These are phyloP conservation scores for Diabrotica virgifera DNA, from an alignment of 1,140 invertebrate genomes.

Conservation along the genomic window DNA sequence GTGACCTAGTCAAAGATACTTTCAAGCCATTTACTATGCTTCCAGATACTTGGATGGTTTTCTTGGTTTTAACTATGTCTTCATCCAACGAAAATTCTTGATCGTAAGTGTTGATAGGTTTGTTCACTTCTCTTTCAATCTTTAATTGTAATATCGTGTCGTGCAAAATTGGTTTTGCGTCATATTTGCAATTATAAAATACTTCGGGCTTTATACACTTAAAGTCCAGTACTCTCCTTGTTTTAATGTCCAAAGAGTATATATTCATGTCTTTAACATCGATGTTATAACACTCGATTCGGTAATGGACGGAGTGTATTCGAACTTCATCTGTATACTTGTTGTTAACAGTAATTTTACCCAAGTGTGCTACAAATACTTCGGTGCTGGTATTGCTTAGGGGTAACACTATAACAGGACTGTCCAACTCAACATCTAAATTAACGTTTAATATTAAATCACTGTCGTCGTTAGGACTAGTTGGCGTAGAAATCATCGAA, in stretches of 20 bases:
- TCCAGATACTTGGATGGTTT: slow-evolving; percentile 62
- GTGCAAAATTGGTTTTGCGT: slow-evolving; percentile 71
- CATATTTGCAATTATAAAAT: slow-evolving; percentile 65
- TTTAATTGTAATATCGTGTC: slow-evolving; percentile 76
- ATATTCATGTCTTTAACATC: slow-evolving; percentile 85
- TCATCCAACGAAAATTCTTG: background rate
- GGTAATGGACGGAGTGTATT: slow-evolving; percentile 29
- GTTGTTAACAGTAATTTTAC: slow-evolving; percentile 74
- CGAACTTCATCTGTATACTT: slow-evolving; percentile 27
- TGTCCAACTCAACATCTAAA: slow-evolving; percentile 77
- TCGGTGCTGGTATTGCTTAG: slow-evolving; percentile 69
- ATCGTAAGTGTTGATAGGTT: slow-evolving; percentile 14
- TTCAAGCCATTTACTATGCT: slow-evolving; percentile 79
- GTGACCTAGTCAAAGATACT: slow-evolving; percentile 77
- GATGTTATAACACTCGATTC: slow-evolving; percentile 55
- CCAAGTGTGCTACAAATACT: slow-evolving; percentile 90
- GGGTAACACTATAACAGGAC: slow-evolving; percentile 86
- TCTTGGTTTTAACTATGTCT: background rate
- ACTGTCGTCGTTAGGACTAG: slow-evolving; percentile 47
- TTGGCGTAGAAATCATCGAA: slow-evolving; percentile 47
- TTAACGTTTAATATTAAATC: slow-evolving; percentile 49
- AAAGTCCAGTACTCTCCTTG: slow-evolving; percentile 38
- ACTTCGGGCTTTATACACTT: slow-evolving; percentile 56
- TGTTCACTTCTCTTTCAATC: slow-evolving; percentile 51
- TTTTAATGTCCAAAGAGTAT: slow-evolving; percentile 67